Evolutionary conservation across 1,140 invertebrate genomes (phyloP).

Genomic region (Myzus persicae): DNA sequence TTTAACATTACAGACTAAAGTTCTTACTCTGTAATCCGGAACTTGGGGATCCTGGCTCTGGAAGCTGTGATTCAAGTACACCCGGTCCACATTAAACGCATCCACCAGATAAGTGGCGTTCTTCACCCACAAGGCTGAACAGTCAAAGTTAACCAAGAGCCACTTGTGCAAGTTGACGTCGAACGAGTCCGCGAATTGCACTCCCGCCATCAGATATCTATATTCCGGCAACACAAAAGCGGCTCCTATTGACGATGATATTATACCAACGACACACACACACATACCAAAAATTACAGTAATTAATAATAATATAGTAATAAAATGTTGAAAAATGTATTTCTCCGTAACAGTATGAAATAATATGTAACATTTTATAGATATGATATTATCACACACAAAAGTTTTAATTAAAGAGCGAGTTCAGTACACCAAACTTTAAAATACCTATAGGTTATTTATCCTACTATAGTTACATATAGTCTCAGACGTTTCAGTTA

Average conservation of each 20-base stretch:
- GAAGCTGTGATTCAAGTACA: constrained; percentile 79
- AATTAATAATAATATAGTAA: background rate
- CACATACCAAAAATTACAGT: background rate
- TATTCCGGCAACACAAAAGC: constrained; percentile 92
- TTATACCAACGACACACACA: constrained; percentile 24
- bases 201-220: constrained; percentile 78
- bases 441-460: no score
- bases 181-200: constrained; percentile 85
- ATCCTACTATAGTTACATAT: no score
- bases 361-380: background rate
- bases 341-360: background rate
- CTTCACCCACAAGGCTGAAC: constrained; percentile 87
- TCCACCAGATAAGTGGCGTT: constrained; percentile 80
- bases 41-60: constrained; percentile 66
- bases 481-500: no score
- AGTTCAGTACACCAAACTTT: background rate
- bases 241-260: constrained; percentile 68
- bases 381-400: background rate
- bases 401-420: background rate
- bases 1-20: no score
- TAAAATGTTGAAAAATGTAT: background rate
- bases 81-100: constrained; percentile 91
- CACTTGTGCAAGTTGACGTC: constrained; percentile 94
- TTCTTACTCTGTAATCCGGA: constrained; percentile 81
- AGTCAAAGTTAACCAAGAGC: constrained; percentile 91